phyloP scores from a whole-genome alignment of 1,140 invertebrate species.

The Amphibalanus amphitrite region DNA sequence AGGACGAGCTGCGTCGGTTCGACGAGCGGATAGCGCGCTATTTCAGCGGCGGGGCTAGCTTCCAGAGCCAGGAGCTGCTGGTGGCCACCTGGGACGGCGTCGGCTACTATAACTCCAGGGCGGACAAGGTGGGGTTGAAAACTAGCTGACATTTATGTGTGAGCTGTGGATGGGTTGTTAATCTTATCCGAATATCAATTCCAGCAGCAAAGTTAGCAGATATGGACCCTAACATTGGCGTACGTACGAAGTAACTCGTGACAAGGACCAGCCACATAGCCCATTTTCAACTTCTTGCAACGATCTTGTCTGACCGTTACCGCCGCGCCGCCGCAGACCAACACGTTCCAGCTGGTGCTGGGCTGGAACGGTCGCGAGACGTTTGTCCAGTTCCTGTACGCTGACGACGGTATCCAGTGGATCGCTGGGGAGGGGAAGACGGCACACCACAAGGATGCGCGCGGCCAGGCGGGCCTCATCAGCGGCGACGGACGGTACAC shows the following conservation, averaged over 20 bases:
- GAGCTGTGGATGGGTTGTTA: too few relatives aligned
- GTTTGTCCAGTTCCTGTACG: conserved; percentile 70
- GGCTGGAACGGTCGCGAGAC: conserved; percentile 62
- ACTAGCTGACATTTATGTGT: too few relatives aligned
- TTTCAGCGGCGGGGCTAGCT: conserved; percentile 35
- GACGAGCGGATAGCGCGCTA: conserved; percentile 27
- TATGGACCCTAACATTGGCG: too few relatives aligned
- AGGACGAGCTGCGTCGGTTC: conserved; percentile 54
- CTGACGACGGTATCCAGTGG: conserved; percentile 76
- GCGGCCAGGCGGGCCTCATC: conserved; percentile 73
- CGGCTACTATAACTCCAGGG: conserved; percentile 39
- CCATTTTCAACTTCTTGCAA: too few relatives aligned
- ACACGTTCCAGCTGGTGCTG: conserved; percentile 66
- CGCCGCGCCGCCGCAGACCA: conserved; percentile 35
- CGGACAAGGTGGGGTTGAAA: conserved; percentile 42
- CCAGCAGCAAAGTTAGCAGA: too few relatives aligned
- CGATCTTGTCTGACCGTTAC: too few relatives aligned
- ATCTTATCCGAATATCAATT: too few relatives aligned
- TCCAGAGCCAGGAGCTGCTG: conserved; percentile 44
- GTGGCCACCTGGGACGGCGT: conserved; percentile 59
- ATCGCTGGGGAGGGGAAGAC: conserved; percentile 47
- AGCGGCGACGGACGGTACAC: conserved; percentile 52
- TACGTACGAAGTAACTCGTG: too few relatives aligned
- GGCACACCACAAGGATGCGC: conserved; percentile 54
- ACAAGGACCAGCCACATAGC: too few relatives aligned